Evolutionary conservation across 2,113 vertebrate species (phyloP).

Genomic region (Dicrurus megarhynchus): DNA sequence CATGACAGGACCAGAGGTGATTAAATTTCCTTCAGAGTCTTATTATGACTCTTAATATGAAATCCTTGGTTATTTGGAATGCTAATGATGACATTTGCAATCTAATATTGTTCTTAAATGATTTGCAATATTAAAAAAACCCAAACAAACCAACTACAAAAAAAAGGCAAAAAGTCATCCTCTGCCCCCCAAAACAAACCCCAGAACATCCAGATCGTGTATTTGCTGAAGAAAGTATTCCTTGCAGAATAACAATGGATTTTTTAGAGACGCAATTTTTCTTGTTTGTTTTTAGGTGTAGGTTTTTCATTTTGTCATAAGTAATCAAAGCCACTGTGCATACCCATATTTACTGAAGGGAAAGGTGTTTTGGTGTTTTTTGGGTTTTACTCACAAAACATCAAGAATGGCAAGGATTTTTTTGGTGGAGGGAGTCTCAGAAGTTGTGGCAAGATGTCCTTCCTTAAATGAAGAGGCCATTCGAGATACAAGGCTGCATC

Average conservation of each 20-base stretch:
- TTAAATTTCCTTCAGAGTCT: neutral
- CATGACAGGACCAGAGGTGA: neutral
- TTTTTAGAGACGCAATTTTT: neutral
- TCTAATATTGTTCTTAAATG: neutral
- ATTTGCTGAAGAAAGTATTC: neutral
- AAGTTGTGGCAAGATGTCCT: neutral
- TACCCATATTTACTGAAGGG: neutral
- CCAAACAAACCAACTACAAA: neutral
- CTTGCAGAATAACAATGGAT: neutral
- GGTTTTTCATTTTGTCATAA: neutral
- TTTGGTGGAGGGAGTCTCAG: neutral
- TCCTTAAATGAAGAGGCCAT: neutral
- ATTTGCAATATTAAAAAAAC: neutral
- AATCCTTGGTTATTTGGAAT: neutral
- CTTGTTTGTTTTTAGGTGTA: neutral
- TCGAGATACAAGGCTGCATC: neutral
- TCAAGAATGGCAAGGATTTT: neutral
- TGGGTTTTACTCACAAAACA: neutral
- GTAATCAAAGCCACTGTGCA: neutral
- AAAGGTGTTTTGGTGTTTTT: neutral
- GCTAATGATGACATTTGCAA: neutral
- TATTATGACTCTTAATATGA: neutral
- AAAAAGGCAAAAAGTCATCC: neutral
- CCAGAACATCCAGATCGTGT: neutral
- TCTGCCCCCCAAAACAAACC: neutral